These are phyloP conservation scores for Stegodyphus dumicola DNA, from an alignment of 1,140 invertebrate species.

Conservation along the genomic window DNA sequence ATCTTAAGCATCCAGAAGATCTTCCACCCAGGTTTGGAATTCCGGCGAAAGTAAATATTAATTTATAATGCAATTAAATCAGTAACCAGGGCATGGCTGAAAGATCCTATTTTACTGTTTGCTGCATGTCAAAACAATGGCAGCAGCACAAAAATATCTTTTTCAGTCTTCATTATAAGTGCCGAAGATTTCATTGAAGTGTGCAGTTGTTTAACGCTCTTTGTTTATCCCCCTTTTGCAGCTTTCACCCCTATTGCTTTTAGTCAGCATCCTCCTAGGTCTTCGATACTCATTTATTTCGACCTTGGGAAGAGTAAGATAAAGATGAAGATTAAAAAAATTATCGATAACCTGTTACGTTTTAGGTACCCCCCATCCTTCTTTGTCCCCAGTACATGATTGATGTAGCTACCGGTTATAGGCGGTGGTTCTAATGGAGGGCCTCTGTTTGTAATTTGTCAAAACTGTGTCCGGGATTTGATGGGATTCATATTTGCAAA, in stretches of 20 bases:
- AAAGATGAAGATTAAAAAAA: slow-evolving; percentile 43
- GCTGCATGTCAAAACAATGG: too few species aligned
- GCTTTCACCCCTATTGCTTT: background rate
- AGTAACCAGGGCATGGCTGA: too few species aligned
- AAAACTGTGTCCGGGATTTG: slow-evolving; percentile 42
- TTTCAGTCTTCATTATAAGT: too few species aligned
- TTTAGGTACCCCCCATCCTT: background rate
- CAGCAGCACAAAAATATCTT: too few species aligned
- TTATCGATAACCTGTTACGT: slow-evolving; percentile 43
- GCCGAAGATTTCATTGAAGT: too few species aligned
- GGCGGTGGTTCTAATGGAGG: background rate
- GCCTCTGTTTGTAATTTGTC: slow-evolving; percentile 44
- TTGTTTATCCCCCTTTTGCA: too few species aligned
- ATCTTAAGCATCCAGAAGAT: too few species aligned
- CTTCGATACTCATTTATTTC: slow-evolving; percentile 20
- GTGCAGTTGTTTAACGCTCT: too few species aligned
- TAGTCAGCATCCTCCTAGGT: slow-evolving; percentile 2
- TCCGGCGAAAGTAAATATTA: too few species aligned
- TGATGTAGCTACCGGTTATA: slow-evolving; percentile 29
- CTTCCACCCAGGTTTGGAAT: too few species aligned
- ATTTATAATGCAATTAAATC: too few species aligned
- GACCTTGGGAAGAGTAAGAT: slow-evolving; percentile 23
- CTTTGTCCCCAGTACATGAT: background rate
- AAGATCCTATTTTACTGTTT: too few species aligned
- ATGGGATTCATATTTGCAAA: slow-evolving; percentile 39